Evolutionary conservation across 2,888 invertebrate species (phyloP), one percentile per base, ranked within the genome.

Genomic region (Stenurella melanura): DNA sequence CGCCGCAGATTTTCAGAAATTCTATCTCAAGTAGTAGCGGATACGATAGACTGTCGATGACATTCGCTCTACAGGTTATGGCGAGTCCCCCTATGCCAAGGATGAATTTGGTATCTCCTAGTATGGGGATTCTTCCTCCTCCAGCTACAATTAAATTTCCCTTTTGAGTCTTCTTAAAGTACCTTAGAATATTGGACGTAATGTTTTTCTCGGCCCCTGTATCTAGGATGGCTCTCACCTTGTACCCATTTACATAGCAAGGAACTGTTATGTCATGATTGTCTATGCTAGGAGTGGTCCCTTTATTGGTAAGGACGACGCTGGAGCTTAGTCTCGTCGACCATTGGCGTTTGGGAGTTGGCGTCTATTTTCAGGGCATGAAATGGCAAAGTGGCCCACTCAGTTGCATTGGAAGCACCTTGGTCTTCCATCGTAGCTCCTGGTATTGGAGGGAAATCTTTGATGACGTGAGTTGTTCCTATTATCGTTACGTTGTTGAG

Each of bases 371-470:
- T 54, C 56, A 17, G 60, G 60, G 38, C 66, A 73, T 15, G 50
- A 18, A 12, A 38, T 30, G n/a, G 66, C 73, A 17, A 34, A 38
- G 66, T 73, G 66, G 6, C 66, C 57, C n/a, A 73, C 34, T 34
- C 56, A 57, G 18, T 73, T 73, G 42, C 73, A 73, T 9, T 42
- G 19, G 73, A 60, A 73, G 58, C 66, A 73, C 60, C 56, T 57
- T 56, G 66, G 73, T 56, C 57, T 61, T 12, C 64, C 66, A 73
- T 66, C 66, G 26, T 18, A 12, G 38, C 54, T 66, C 26, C 73
- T 64, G 2, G 73, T 73, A 21, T 54, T 73, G 0, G 73, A 66
- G 19, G 60, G 18, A 66, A 34, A 66, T n/a, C 30, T 73, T 38
- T 18, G 60, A 9, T 21, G 21, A 3, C 21, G 21, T 26, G 21